Evolutionary conservation across 92 coral and sea anemone genomes (phyloP).

Genomic region (Porites evermanni): DNA sequence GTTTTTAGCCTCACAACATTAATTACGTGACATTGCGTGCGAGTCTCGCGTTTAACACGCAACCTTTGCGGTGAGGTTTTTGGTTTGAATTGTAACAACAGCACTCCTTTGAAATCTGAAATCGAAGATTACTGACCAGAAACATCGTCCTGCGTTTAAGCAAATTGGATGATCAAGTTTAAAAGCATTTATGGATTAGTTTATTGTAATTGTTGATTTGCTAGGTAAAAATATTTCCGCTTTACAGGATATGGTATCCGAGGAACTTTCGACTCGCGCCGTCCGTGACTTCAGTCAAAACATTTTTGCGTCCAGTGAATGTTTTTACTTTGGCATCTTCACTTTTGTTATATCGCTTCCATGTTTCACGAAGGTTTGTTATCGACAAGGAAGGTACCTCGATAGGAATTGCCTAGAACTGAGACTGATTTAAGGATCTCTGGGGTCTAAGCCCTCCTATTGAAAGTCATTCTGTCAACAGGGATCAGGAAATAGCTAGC

Average conservation of each 20-base stretch:
- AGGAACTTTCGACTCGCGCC: conserved; percentile 27
- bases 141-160: no score
- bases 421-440: background rate
- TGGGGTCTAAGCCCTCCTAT: no score
- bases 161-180: no score
- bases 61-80: no score
- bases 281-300: background rate
- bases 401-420: background rate
- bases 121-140: no score
- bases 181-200: background rate
- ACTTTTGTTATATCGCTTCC: background rate
- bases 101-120: no score
- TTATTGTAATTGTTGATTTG: no score
- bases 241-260: conserved; percentile 18
- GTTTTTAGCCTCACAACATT: background rate
- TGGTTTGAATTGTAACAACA: no score
- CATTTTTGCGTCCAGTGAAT: background rate
- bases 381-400: background rate
- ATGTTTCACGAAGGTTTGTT: background rate
- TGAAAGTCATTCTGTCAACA: background rate
- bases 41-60: background rate
- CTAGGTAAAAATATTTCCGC: conserved; percentile 18
- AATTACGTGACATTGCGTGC: background rate
- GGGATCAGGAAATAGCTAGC: background rate
- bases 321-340: background rate